Evolutionary conservation across 2,888 invertebrate genomes (phyloP).

Genomic region (Scaptomyza tumidula): DNA sequence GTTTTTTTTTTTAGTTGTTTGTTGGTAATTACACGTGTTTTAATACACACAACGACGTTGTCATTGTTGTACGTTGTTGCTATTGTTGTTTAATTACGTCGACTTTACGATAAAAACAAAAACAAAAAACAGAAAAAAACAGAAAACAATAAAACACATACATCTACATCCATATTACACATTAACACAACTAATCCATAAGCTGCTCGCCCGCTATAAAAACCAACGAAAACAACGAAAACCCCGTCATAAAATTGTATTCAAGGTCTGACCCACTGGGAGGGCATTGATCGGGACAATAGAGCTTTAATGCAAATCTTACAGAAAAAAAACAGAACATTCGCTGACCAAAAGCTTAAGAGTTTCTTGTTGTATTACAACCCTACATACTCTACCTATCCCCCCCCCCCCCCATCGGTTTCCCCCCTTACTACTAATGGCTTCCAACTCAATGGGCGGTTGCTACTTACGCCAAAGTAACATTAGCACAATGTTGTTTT

Average conservation of each 20-base stretch:
- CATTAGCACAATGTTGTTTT: conserved; percentile 21
- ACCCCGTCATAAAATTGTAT: conserved; percentile 13
- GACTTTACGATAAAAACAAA: conserved; percentile 39
- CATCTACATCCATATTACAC: neutral
- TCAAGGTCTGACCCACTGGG: conserved; percentile 30
- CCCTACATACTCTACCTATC: neutral
- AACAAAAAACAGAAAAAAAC: conserved; percentile 40
- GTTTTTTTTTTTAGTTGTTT: conserved; percentile 32
- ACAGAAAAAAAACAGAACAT: neutral
- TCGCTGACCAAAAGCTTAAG: conserved; percentile 7
- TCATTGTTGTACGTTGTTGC: conserved; percentile 41
- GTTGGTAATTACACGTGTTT: conserved; percentile 61
- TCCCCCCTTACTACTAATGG: conserved; percentile 4
- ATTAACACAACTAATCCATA: conserved; percentile 16
- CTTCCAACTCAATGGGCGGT: conserved; percentile 21
- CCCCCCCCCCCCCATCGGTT: too few species aligned
- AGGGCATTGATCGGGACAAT: conserved; percentile 39
- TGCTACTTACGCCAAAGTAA: neutral
- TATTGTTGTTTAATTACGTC: conserved; percentile 57
- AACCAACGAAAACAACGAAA: neutral
- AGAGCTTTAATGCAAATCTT: conserved; percentile 33
- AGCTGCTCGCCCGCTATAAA: conserved; percentile 5
- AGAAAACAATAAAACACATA: conserved; percentile 9
- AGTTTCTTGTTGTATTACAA: conserved; percentile 30
- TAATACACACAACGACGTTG: conserved; percentile 54